Conservation (phyloP, 2,797 vertebrate species). For the Bryconaethiops microstoma region DNA sequence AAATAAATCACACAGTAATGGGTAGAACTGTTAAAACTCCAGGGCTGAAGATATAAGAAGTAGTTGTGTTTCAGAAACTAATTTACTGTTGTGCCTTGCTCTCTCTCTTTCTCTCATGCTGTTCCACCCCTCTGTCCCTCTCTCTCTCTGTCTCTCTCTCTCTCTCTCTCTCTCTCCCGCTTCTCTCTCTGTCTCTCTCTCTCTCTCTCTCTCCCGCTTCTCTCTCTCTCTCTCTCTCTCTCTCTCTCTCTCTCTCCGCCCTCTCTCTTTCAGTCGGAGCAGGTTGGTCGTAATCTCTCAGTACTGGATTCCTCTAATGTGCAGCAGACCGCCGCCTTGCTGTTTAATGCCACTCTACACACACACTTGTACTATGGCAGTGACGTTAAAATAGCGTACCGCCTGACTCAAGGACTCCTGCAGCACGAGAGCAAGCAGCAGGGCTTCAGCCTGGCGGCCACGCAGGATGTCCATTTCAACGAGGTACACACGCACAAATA, state of each 20-base stretch:
- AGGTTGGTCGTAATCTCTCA: constrained; percentile 80
- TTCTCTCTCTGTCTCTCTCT: too few relatives aligned
- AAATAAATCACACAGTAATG: too few relatives aligned
- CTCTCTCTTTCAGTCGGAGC: constrained; percentile 77
- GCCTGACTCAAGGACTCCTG: constrained; percentile 83
- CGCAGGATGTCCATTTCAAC: constrained; percentile 93
- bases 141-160: too few relatives aligned
- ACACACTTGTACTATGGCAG: constrained; percentile 84
- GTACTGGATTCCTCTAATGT: constrained; percentile 79
- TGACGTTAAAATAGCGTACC: constrained; percentile 88
- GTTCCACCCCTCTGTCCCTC: too few relatives aligned
- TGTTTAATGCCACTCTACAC: constrained; percentile 84
- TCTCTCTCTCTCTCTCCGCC: background rate
- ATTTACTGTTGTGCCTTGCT: too few relatives aligned
- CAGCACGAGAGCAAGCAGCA: constrained; percentile 86
- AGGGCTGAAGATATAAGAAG: too few relatives aligned
- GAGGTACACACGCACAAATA: constrained; percentile 77
- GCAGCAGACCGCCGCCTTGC: constrained; percentile 78
- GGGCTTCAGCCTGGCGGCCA: constrained; percentile 91
- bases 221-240: constrained; percentile 46
- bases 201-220: too few relatives aligned
- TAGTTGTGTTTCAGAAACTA: too few relatives aligned
- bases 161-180: too few relatives aligned
- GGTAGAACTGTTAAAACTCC: too few relatives aligned
- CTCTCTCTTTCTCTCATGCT: too few relatives aligned